Evolutionary conservation across 1,140 invertebrate genomes (phyloP).

Genomic region (Drosophila subobscura): DNA sequence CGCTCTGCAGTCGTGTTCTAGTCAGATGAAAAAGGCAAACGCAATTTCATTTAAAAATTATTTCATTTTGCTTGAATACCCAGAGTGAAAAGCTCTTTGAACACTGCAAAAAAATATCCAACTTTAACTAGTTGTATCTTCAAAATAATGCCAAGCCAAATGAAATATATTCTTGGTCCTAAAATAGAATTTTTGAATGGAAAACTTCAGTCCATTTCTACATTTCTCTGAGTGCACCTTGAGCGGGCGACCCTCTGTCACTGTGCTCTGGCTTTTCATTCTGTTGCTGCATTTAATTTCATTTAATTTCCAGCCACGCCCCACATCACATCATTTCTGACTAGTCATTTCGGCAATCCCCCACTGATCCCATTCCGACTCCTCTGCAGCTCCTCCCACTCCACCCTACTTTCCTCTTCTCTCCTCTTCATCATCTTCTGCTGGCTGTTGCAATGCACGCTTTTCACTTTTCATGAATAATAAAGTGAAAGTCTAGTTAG

Average conservation of each 20-base stretch:
- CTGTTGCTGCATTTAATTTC: conserved; percentile 72
- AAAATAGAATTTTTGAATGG: too few species aligned
- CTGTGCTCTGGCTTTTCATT: conserved; percentile 23
- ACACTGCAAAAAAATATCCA: too few species aligned
- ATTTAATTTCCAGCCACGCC: conserved; percentile 73
- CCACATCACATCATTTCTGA: conserved; percentile 67
- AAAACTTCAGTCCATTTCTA: too few species aligned
- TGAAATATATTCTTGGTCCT: too few species aligned
- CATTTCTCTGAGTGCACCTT: neutral
- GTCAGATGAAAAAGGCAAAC: conserved; percentile 10
- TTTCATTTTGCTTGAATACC: conserved; percentile 22
- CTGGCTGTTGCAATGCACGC: conserved; percentile 62
- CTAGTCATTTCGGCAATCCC: conserved; percentile 77
- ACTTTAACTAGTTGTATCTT: too few species aligned
- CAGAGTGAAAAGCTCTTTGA: too few species aligned
- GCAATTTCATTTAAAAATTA: conserved; percentile 62
- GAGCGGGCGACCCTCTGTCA: neutral
- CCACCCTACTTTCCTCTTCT: conserved; percentile 1
- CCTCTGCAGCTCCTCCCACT: conserved; percentile 5
- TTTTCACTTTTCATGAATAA: conserved; percentile 82
- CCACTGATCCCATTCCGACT: conserved; percentile 26
- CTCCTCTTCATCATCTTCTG: conserved; percentile 29
- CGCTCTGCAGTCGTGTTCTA: neutral
- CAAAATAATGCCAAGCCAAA: too few species aligned
- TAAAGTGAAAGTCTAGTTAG: conserved; percentile 82